Conservation (phyloP, 1,140 invertebrate genomes). For the Cyclargus thomasi region DNA sequence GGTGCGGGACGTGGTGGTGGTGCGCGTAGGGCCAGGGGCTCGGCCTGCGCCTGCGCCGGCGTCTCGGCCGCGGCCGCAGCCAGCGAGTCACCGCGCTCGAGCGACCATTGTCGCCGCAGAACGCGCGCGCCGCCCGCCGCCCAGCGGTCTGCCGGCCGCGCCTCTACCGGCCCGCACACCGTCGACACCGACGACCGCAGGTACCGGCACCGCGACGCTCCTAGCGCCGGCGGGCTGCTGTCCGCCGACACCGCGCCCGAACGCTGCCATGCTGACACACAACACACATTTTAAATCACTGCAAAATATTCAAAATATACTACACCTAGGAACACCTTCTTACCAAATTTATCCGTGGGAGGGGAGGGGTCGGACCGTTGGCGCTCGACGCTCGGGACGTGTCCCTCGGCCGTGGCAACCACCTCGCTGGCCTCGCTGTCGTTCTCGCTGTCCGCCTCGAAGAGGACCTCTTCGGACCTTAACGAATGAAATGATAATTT, state of each 20-base stretch:
- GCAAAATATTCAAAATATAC: not conserved
- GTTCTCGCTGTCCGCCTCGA: slow-evolving; percentile 49
- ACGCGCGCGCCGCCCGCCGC: slow-evolving; percentile 31
- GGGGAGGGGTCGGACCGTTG: slow-evolving; percentile 35
- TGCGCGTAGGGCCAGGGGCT: slow-evolving; percentile 27
- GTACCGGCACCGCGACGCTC: slow-evolving; percentile 30
- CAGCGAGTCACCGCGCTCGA: slow-evolving; percentile 48
- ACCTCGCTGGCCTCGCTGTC: slow-evolving; percentile 33
- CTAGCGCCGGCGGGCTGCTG: slow-evolving; percentile 40
- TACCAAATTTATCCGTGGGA: slow-evolving; percentile 31
- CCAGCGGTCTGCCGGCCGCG: slow-evolving; percentile 33
- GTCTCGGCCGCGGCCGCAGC: slow-evolving; percentile 35
- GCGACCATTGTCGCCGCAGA: slow-evolving; percentile 54
- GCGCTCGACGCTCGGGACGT: slow-evolving; percentile 27
- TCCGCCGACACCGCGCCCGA: slow-evolving; percentile 49
- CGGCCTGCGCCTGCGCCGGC: slow-evolving; percentile 19
- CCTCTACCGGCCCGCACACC: slow-evolving; percentile 28
- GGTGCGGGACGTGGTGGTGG: slow-evolving; percentile 31
- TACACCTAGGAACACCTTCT: not conserved
- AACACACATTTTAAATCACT: not conserved
- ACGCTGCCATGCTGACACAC: slow-evolving; percentile 37
- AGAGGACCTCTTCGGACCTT: slow-evolving; percentile 45
- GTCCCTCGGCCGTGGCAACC: slow-evolving; percentile 20
- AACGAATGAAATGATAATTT: slow-evolving; percentile 1
- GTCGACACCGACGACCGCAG: slow-evolving; percentile 34